Base-by-base conservation (phyloP, 2,113 vertebrate species). In the Thomomys bottae region DNA sequence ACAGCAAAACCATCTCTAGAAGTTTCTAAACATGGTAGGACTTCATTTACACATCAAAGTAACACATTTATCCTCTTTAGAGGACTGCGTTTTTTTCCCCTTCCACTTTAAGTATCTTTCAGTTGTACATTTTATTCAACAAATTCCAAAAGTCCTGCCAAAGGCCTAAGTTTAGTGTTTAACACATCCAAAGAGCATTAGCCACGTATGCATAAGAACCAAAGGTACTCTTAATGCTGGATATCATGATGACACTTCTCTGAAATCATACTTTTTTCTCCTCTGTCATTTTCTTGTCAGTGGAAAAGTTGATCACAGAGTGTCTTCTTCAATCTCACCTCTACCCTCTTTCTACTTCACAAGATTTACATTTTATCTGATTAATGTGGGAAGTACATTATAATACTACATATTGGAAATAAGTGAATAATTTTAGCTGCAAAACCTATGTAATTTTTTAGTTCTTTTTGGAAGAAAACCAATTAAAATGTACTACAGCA, bases 31-130 rank as follows among this genome's bases (percentile, higher is more conserved):
- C 20, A 30, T 28, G 45, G 66, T 8, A 76, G 49, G 45, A 42
- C 92, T 94, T 94, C 26, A 90, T 72, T 89, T 83, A 32, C 85
- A 90, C 88, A 86, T 61, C 64, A 88, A 93, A 82, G 36, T 63
- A 89, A 45, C 9, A 45, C 7, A 30, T 80, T 71, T 68, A 61
- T 40, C 34, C 45, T 78, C 4, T 14, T 57, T 80, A 59, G 61
- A 83, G 36, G n/a, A 49, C n/a, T n/a, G 75, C 8, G 54, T 66
- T 54, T 84, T 66, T 34, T 89, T 77, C 57, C 40, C 12, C 9
- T 83, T 34, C n/a, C 14, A 21, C 73, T 93, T 88, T 28, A 18
- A 54, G 3, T 23, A 64, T 76, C n/a, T n/a, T 93, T 94, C 66
- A 28, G 42, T 59, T 85, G 21, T 40, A 8, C 15, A 1, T 21